These are phyloP conservation scores for Callochromis pleurospilus DNA, from an alignment of 2,113 vertebrate species.

Conservation along the genomic window DNA sequence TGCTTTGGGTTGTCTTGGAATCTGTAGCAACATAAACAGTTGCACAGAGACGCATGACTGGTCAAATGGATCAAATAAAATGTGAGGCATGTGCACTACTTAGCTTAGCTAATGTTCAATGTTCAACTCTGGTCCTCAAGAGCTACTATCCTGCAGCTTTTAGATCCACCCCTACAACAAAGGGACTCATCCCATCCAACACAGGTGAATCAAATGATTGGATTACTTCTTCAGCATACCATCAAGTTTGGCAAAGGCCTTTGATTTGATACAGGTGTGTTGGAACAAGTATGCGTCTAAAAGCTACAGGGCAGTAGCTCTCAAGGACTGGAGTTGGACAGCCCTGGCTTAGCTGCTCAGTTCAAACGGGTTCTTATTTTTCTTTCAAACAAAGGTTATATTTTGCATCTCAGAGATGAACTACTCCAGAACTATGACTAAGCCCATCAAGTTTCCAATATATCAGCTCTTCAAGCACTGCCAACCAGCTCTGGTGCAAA, in stretches of 20 bases:
- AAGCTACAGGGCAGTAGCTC: not conserved
- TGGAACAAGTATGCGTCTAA: not conserved
- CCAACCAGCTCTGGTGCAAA: not conserved
- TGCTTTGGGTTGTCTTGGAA: not conserved
- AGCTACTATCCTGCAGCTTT: not conserved
- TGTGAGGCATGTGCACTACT: not conserved
- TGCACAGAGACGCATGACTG: not conserved
- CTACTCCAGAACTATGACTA: not conserved
- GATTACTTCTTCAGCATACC: not conserved
- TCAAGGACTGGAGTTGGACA: not conserved
- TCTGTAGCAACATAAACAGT: not conserved
- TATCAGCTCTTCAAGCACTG: not conserved
- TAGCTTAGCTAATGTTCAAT: not conserved
- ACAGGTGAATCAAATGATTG: not conserved
- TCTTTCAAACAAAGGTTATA: not conserved
- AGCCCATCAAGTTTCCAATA: not conserved
- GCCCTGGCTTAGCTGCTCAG: not conserved
- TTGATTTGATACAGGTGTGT: not conserved
- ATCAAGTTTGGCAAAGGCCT: not conserved
- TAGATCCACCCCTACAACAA: not conserved
- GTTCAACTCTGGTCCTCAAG: not conserved
- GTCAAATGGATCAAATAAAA: not conserved
- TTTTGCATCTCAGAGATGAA: not conserved
- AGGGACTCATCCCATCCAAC: not conserved
- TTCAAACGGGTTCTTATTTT: not conserved